Evolutionary conservation across 2,797 vertebrate species (phyloP).

Genomic region (Schizothorax lantsangensis): DNA sequence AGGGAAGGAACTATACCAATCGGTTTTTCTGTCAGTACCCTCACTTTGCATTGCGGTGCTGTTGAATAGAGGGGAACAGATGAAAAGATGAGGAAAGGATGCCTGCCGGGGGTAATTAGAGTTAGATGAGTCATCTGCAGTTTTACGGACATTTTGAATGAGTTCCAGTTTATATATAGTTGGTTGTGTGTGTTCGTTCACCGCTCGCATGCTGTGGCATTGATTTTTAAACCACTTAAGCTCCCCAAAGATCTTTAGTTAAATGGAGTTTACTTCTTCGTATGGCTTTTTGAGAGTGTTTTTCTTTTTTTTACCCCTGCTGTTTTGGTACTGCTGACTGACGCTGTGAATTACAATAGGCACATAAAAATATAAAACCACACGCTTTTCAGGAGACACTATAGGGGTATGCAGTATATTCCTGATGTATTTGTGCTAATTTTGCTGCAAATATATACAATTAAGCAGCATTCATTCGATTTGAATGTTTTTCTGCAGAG

Average conservation of each 20-base stretch:
- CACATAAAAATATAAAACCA: slow-evolving; percentile 2
- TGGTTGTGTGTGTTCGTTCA: slow-evolving; percentile 18
- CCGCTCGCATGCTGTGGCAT: slow-evolving; percentile 27
- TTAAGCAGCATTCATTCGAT: background rate
- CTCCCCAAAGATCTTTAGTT: slow-evolving; percentile 37
- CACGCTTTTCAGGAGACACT: background rate
- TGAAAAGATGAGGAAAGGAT: slow-evolving; percentile 38
- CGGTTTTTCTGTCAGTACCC: slow-evolving; percentile 24
- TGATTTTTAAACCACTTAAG: slow-evolving; percentile 45
- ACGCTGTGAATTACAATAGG: slow-evolving; percentile 13
- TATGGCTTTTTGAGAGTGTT: background rate
- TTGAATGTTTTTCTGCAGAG: background rate
- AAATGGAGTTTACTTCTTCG: slow-evolving; percentile 35
- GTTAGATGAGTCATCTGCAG: slow-evolving; percentile 32
- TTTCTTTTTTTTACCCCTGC: slow-evolving; percentile 5
- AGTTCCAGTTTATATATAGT: slow-evolving; percentile 25
- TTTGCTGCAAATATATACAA: background rate
- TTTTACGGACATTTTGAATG: slow-evolving; percentile 40
- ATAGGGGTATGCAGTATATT: background rate
- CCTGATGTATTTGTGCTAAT: background rate
- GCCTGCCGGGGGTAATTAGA: slow-evolving; percentile 35
- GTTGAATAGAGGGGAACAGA: slow-evolving; percentile 21
- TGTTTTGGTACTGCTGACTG: slow-evolving; percentile 36
- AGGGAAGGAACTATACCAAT: background rate
- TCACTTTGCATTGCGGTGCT: background rate